Base-by-base conservation (phyloP, 2,797 vertebrate genomes). In the Champsocephalus esox region DNA sequence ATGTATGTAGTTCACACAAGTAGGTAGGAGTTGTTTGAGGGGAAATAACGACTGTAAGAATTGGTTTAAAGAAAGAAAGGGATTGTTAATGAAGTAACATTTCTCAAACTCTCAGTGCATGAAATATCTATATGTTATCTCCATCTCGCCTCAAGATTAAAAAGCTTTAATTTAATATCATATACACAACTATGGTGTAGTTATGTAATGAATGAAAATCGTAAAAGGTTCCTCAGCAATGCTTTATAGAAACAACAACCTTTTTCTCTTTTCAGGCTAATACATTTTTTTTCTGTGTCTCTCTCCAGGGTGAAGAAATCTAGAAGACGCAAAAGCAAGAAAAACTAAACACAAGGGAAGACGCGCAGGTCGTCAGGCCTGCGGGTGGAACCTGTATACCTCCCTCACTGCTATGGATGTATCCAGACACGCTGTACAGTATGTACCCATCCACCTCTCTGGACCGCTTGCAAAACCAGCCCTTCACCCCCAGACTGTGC, bases 271-370 rank as follows among this genome's bases (percentile, higher is more conserved):
- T 61, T 44, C 7, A 48, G 8, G n/a, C 54, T 45, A 3, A 54
- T 8, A 1, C 19, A 10, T 19, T 24, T 3, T 12, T 1, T 2
- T 69, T 79, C 58, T 85, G 4, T 52, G 10, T 81, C 3, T 86
- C 38, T 77, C 67, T 54, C 17, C 88, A 96, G 94, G 86, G 94
- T 96, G 88, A 96, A 95, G 89, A 96, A 94, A 81, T 89, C 90
- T 62, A 91, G 91, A 83, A 92, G 93, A 86, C 92, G 88, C 62
- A 87, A 82, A 9, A 86, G 79, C 82, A 94, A 93, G 90, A 94
- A 82, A 56, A 83, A 70, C 77, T 91, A 88, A 84, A 50, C 50
- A 34, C 50, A 28, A n/a, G 6, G 19, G 59, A 50, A 58, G 64
- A 68, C 51, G 0, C 46, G 59, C 5, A 8, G 14, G 68, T 66